Percentiles rank a stretch among this genome's conserved stretches.
phyloP scores from a whole-genome alignment of 2,888 invertebrate genomes.

The Ennomos quercinarius region DNA sequence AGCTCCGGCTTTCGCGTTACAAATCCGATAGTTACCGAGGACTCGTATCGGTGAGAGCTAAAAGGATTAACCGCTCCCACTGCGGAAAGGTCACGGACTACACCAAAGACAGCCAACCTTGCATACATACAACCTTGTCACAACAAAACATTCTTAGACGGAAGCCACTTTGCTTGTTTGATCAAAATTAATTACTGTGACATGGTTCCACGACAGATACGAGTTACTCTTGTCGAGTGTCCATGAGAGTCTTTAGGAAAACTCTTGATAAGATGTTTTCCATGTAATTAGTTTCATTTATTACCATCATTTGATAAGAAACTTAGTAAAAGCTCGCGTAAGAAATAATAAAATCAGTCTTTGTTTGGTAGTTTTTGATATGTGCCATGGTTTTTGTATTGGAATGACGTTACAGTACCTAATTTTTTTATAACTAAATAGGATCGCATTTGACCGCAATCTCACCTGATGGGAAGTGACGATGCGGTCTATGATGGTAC shows the following conservation, averaged over 20 bases:
- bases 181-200: background rate
- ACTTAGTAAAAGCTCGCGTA: background rate
- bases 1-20: conserved; percentile 10
- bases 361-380: too few relatives aligned
- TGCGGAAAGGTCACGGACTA: conserved; percentile 8
- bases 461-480: too few relatives aligned
- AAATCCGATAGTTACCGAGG: conserved; percentile 13
- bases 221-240: background rate
- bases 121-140: conserved; percentile 2
- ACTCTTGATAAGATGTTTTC: conserved; percentile 24
- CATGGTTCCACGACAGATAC: background rate
- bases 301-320: conserved; percentile 9
- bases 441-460: too few relatives aligned
- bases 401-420: too few relatives aligned
- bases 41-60: conserved; percentile 12
- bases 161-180: background rate
- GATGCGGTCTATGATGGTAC: too few relatives aligned
- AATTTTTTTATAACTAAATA: too few relatives aligned
- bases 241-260: conserved; percentile 11
- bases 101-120: background rate
- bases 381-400: too few relatives aligned
- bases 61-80: conserved; percentile 10
- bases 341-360: too few relatives aligned
- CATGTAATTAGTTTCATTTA: conserved; percentile 25
- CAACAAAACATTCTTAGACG: background rate